These are phyloP conservation scores for Drosophila baimaii DNA, from an alignment of 1,140 invertebrate species.

Conservation along the genomic window DNA sequence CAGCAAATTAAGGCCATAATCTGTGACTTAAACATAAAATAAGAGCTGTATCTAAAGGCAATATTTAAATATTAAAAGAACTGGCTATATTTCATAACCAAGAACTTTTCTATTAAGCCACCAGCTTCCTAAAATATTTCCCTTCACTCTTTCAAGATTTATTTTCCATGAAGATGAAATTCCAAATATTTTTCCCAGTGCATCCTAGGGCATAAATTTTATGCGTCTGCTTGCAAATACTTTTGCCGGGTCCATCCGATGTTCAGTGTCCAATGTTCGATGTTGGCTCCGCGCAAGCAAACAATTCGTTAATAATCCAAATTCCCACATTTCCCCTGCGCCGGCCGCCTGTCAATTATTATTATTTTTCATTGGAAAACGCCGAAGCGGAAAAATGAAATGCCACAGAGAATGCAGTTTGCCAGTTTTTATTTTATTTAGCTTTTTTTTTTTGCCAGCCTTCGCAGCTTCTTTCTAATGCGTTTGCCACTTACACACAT, in stretches of 20 bases:
- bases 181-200: background rate
- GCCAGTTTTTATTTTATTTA: conserved; percentile 28
- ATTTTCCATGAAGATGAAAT: background rate
- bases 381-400: conserved; percentile 80
- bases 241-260: conserved; percentile 19
- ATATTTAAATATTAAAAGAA: too few relatives aligned
- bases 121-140: background rate
- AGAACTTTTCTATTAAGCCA: too few relatives aligned
- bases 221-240: conserved; percentile 74
- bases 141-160: too few relatives aligned
- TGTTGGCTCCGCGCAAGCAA: conserved; percentile 58
- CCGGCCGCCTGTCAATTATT: conserved; percentile 76
- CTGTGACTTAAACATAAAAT: too few relatives aligned
- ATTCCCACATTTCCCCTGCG: conserved; percentile 75
- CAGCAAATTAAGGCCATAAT: too few relatives aligned
- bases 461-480: conserved; percentile 65
- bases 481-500: conserved; percentile 67
- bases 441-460: conserved; percentile 11
- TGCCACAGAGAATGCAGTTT: conserved; percentile 70
- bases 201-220: conserved; percentile 70
- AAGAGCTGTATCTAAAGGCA: too few relatives aligned
- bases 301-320: conserved; percentile 83
- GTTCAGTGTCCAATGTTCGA: conserved; percentile 36
- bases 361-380: conserved; percentile 82
- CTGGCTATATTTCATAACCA: too few relatives aligned